Evolutionary conservation across 2,113 vertebrate species (phyloP).

Genomic region (Cairina moschata): DNA sequence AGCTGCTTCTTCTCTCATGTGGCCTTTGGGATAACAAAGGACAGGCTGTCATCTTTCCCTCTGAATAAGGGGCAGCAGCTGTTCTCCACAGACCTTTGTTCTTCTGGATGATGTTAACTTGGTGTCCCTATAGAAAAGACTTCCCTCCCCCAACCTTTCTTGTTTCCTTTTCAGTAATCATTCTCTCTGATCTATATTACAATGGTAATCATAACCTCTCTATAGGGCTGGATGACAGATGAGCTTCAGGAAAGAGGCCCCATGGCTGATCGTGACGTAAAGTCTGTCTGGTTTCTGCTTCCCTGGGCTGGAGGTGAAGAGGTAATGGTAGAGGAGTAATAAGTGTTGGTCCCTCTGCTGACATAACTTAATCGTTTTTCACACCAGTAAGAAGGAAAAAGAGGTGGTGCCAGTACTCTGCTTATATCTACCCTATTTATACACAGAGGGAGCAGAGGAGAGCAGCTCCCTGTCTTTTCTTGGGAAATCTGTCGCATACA

Average conservation of each 20-base stretch:
- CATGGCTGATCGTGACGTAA: background rate
- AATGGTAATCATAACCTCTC: background rate
- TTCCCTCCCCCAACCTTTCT: background rate
- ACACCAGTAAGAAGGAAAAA: background rate
- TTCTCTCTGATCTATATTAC: conserved; percentile 2
- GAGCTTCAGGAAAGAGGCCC: background rate
- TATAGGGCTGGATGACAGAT: background rate
- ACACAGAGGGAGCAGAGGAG: background rate
- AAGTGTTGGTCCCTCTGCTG: background rate
- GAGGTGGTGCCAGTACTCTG: background rate
- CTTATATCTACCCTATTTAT: accelerated
- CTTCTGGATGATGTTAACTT: background rate
- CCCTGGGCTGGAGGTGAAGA: background rate
- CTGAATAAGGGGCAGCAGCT: conserved; percentile 36
- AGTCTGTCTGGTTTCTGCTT: conserved; percentile 18
- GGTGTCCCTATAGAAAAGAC: background rate
- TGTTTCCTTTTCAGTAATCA: background rate
- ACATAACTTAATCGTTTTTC: background rate
- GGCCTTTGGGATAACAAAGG: conserved; percentile 28
- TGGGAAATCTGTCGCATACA: background rate
- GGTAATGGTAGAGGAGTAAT: background rate
- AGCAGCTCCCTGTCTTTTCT: background rate
- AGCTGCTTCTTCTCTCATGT: background rate
- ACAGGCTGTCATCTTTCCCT: conserved; percentile 26
- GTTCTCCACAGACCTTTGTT: conserved; percentile 47